A percentile compares a stretch with the other conserved stretches of the same genome.
Conservation (phyloP, 2,888 invertebrate genomes). For the Macrosoma leucophasiata region DNA sequence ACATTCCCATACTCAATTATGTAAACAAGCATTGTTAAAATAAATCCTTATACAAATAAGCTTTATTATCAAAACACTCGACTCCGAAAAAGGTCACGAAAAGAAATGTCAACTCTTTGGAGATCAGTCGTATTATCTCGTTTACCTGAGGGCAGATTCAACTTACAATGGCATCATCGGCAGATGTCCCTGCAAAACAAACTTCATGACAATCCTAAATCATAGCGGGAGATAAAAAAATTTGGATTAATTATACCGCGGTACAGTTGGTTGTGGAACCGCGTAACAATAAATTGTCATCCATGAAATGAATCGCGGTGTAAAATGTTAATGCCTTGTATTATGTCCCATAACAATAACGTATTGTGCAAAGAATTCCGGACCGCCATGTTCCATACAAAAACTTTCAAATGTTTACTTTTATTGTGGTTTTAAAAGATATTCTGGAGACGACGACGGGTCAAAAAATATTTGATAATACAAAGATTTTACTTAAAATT, state of each 20-base stretch:
- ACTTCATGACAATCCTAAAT: conserved; percentile 64
- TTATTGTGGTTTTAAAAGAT: no score
- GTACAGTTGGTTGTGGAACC: conserved; percentile 34
- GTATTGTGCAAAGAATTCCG: conserved; percentile 62
- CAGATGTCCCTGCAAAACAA: conserved; percentile 73
- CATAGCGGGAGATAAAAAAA: conserved; percentile 54
- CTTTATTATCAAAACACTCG: conserved; percentile 66
- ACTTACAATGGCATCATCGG: conserved; percentile 54
- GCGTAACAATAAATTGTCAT: conserved; percentile 70
- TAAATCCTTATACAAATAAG: conserved; percentile 58
- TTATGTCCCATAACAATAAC: conserved; percentile 68
- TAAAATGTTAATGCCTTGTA: conserved; percentile 70
- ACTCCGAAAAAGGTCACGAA: conserved; percentile 57
- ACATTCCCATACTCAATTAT: no score
- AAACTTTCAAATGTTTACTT: conserved; percentile 50
- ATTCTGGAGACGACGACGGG: no score
- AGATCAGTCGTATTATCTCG: conserved; percentile 68
- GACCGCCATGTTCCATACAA: conserved; percentile 43
- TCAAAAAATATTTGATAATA: no score
- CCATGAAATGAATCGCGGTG: conserved; percentile 68
- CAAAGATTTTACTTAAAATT: no score
- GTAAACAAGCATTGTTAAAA: no score
- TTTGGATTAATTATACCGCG: conserved; percentile 34
- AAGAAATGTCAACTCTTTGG: conserved; percentile 67
- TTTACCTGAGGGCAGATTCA: conserved; percentile 61